Conservation (phyloP, 2,888 invertebrate species). For the Bhutanitis thaidina region DNA sequence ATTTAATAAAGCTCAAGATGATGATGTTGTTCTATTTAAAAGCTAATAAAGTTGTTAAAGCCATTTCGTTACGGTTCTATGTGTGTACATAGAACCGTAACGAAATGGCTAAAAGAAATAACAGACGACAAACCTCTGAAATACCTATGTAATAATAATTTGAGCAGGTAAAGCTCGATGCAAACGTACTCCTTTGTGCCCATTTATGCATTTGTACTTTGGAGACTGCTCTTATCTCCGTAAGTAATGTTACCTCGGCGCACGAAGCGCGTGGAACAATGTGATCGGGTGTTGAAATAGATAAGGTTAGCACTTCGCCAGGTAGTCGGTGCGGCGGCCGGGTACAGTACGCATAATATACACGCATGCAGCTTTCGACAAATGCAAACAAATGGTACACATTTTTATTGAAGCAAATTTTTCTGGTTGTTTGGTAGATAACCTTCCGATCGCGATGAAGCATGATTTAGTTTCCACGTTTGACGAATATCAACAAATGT, state of each 20-base stretch:
- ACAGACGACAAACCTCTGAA: not conserved
- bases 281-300: constrained; percentile 13
- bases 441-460: too few species aligned
- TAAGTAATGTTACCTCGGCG: constrained; percentile 13
- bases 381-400: not conserved
- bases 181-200: not conserved
- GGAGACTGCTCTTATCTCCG: constrained; percentile 6
- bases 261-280: constrained; percentile 15
- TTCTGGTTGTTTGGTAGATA: too few species aligned
- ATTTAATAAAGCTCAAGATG: too few species aligned
- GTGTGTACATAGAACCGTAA: too few species aligned
- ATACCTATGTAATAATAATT: constrained; percentile 14
- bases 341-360: constrained; percentile 1
- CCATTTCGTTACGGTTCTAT: too few species aligned
- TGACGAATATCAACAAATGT: too few species aligned
- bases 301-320: not conserved
- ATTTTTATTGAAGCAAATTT: too few species aligned
- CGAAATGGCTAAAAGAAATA: too few species aligned
- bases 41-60: too few species aligned
- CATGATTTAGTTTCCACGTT: too few species aligned
- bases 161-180: constrained; percentile 6
- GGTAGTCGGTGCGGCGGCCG: constrained; percentile 7
- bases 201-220: not conserved
- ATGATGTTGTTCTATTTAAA: too few species aligned
- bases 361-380: not conserved